Conservation (phyloP, 2,113 vertebrate species). For the Pyrgilauda ruficollis region DNA sequence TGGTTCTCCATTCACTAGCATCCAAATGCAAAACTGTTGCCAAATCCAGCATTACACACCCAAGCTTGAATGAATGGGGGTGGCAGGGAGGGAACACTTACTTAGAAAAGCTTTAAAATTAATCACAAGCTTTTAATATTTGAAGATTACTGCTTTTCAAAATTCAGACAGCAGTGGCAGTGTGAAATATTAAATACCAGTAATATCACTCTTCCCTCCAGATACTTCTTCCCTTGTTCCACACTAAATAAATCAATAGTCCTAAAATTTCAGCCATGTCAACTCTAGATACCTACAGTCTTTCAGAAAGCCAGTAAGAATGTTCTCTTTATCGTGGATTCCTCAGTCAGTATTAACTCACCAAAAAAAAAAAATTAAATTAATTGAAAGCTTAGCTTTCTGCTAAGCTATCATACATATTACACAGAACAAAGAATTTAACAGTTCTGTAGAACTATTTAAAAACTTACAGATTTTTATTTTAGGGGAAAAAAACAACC, state of each 20-base stretch:
- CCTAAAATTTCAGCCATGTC: not conserved
- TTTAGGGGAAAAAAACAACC: not conserved
- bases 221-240: not conserved
- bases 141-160: not conserved
- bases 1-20: conserved; percentile 39
- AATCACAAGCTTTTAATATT: not conserved
- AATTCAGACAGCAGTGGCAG: not conserved
- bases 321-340: not conserved
- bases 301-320: not conserved
- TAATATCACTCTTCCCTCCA: not conserved
- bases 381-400: not conserved
- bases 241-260: not conserved
- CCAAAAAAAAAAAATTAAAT: not conserved
- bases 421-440: not conserved
- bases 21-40: not conserved
- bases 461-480: not conserved
- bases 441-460: not conserved
- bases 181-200: not conserved
- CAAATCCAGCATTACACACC: not conserved
- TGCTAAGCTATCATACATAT: not conserved
- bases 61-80: conserved; percentile 47
- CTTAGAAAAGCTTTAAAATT: not conserved
- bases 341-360: not conserved
- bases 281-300: not conserved
- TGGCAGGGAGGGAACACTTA: not conserved